phyloP scores from a whole-genome alignment of 2,113 vertebrate species.

The Callopanchax toddi region DNA sequence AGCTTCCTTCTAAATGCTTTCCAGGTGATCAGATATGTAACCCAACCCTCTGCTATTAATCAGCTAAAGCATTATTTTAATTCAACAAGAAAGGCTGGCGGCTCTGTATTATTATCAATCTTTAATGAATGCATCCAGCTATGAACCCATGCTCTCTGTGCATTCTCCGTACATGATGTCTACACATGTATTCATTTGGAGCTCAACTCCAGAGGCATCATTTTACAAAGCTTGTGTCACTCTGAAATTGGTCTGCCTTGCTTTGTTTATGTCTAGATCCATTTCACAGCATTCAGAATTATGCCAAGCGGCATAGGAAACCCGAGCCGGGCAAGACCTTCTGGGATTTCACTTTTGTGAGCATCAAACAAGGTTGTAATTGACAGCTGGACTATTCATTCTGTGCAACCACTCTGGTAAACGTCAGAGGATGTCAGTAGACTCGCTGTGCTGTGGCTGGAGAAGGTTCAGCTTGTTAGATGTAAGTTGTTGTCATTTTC shows the following conservation, averaged over 20 bases:
- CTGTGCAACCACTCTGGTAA: constrained; percentile 41
- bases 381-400: constrained; percentile 63
- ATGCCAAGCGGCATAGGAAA: constrained; percentile 30
- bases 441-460: constrained; percentile 11
- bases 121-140: constrained; percentile 61
- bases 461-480: constrained; percentile 33
- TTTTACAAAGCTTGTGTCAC: constrained; percentile 54
- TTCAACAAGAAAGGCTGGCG: constrained; percentile 31
- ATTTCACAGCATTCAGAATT: constrained; percentile 46
- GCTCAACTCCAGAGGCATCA: constrained; percentile 40
- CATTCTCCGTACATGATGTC: constrained; percentile 64
- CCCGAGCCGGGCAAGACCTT: constrained; percentile 47
- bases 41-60: constrained; percentile 35
- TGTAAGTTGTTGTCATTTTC: constrained; percentile 46
- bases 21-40: constrained; percentile 25
- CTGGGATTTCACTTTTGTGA: constrained; percentile 60
- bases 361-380: constrained; percentile 63
- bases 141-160: constrained; percentile 44
- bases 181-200: constrained; percentile 58
- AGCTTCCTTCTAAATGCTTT: not conserved
- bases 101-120: constrained; percentile 62
- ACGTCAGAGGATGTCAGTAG: constrained; percentile 65
- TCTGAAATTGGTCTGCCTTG: constrained; percentile 38
- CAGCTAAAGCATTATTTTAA: constrained; percentile 39
- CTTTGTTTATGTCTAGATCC: constrained; percentile 36